phyloP scores from a whole-genome alignment of 1,140 invertebrate genomes.

The Chrysopa pallens region DNA sequence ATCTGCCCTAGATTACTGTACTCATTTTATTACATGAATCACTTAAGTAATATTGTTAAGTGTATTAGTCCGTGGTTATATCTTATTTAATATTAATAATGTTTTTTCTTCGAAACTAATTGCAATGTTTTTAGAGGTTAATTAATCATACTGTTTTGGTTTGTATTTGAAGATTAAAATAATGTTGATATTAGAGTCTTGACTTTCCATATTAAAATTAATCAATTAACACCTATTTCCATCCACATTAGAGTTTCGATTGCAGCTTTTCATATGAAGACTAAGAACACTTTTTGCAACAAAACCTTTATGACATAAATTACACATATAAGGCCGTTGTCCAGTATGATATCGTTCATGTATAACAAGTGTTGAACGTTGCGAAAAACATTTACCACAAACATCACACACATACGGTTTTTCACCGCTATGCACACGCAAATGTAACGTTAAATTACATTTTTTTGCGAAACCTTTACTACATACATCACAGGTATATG shows the following conservation, averaged over 20 bases:
- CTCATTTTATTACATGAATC: too few relatives aligned
- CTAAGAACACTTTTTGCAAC: conserved; percentile 39
- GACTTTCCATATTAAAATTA: too few relatives aligned
- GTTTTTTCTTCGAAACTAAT: too few relatives aligned
- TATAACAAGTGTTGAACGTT: conserved; percentile 55
- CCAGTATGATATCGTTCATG: conserved; percentile 61
- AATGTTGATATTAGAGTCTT: too few relatives aligned
- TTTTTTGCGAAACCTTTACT: conserved; percentile 44
- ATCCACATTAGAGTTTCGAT: conserved; percentile 3
- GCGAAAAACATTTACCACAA: conserved; percentile 62
- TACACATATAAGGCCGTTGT: conserved; percentile 54
- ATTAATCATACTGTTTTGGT: too few relatives aligned
- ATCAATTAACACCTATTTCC: not conserved
- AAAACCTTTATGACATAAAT: conserved; percentile 44
- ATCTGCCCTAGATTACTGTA: too few relatives aligned
- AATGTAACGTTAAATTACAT: conserved; percentile 39
- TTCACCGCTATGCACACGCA: conserved; percentile 43
- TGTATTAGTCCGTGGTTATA: too few relatives aligned
- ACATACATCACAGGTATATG: conserved; percentile 47
- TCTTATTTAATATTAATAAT: too few relatives aligned
- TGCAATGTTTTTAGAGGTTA: too few relatives aligned
- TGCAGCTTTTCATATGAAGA: conserved; percentile 32
- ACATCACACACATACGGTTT: conserved; percentile 43
- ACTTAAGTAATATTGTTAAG: too few relatives aligned
- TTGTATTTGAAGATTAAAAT: too few relatives aligned